Base-by-base conservation (phyloP, 2,888 invertebrate species). In the Heteromyza rotundicornis region DNA sequence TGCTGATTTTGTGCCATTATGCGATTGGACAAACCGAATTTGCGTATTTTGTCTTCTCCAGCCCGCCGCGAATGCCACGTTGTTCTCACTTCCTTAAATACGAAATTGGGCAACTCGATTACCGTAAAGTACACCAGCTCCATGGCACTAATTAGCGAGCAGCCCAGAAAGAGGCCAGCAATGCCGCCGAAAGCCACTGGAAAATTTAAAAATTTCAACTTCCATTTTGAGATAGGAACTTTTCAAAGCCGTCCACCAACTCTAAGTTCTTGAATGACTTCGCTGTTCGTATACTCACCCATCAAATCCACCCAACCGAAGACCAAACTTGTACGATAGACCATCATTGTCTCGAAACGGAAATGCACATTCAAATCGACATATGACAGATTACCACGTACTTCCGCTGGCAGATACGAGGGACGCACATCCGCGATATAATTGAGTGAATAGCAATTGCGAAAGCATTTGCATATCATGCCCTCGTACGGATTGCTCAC, bases 181-280 rank as follows among this genome's bases (percentile, higher is more conserved):
- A 85, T 84, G 52, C 85, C 84, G 17, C 85, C 85, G 70, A 86
- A 85, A 24, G 85, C 82, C 27, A 85, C 85, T 80, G 64, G 0
- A 60, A 54, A 32, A 32, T 8, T 32, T 32, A 32, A 32, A 32
- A 32, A n/a, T n/a, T n/a, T n/a, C n/a, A n/a, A n/a, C n/a, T n/a
- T n/a, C n/a, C n/a, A n/a, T n/a, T 10, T 27, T 27, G 27, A 10
- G 27, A 27, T 7, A 27, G 27, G n/a, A n/a, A n/a, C n/a, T n/a
- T 27, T 5, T 27, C 27, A 27, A 27, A 7, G 27, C 27, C 10
- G 27, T 7, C 27, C 5, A 7, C 27, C 10, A 7, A 27, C 10
- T 27, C 27, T 27, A 7, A 27, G 27, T 27, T 27, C 10, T 27
- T 7, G 27, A 7, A 27, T 10, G 27, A 7, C 27, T 27, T n/a